phyloP scores from a whole-genome alignment of 2,888 invertebrate genomes.

The Theretra japonica region DNA sequence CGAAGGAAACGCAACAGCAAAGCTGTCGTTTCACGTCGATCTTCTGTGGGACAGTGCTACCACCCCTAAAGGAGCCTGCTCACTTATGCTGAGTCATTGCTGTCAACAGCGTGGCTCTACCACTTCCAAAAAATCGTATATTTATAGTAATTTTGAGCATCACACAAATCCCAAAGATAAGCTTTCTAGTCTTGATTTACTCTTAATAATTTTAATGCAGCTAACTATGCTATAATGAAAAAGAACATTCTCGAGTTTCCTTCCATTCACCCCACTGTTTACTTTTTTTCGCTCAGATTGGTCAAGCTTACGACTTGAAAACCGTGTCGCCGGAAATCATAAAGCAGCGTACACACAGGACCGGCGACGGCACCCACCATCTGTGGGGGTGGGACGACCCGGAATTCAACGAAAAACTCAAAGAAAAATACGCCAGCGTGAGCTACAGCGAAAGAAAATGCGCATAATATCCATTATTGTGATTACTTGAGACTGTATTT shows the following conservation, averaged over 20 bases:
- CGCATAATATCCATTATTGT: slow-evolving; percentile 40
- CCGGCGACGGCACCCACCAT: slow-evolving; percentile 87
- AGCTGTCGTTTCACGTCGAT: too few relatives aligned
- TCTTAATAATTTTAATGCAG: background rate
- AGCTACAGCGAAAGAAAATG: slow-evolving; percentile 55
- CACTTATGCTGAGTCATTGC: too few relatives aligned
- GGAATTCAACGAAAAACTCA: slow-evolving; percentile 82
- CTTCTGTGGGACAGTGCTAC: too few relatives aligned
- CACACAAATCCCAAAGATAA: too few relatives aligned
- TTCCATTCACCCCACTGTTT: background rate
- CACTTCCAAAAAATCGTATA: too few relatives aligned
- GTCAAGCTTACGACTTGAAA: slow-evolving; percentile 91
- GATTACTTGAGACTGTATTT: slow-evolving; percentile 2
- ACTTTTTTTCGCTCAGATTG: slow-evolving; percentile 75
- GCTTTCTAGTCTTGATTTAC: too few relatives aligned
- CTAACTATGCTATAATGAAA: background rate
- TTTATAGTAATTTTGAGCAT: too few relatives aligned
- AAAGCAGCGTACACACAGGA: slow-evolving; percentile 85
- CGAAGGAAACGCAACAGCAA: too few relatives aligned
- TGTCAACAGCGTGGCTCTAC: too few relatives aligned
- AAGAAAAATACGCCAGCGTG: slow-evolving; percentile 65
- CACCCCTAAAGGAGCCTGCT: too few relatives aligned
- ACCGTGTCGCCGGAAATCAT: slow-evolving; percentile 87
- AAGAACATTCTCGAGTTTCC: background rate
- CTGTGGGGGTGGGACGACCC: slow-evolving; percentile 90